Base-by-base conservation (phyloP, 2,888 invertebrate species). In the Ditylenchus weischeri region DNA sequence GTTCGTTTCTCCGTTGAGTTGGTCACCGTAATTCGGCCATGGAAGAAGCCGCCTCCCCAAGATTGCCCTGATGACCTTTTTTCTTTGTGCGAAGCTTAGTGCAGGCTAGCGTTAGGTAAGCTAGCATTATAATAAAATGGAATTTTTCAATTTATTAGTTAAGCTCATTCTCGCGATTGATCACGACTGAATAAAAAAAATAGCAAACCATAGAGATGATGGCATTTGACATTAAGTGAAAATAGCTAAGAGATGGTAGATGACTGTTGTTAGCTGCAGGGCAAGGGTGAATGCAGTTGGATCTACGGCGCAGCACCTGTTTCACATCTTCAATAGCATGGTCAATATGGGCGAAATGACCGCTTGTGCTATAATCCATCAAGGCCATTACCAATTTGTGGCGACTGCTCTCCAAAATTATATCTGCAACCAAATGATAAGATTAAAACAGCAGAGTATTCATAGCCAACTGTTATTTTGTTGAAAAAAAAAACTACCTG, bases 301-400 rank as follows among this genome's bases (percentile, higher is more conserved):
- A 68, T 11, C 68, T 67, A 21, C 61, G 57, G 48, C 57, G 64
- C 8, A 68, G 60, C 35, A 68, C 59, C 66, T 64, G 43, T 43
- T 15, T 57, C 19, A 65, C 64, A 18, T 68, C 68, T 19, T 47
- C 61, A 49, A 68, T 68, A 15, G 68, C 64, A 21, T 68, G 58
- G 48, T 68, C 68, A 57, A 68, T 68, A 23, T 65, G 65, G 5
- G 68, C 68, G 57, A 58, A 68, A 67, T 68, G 68, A 38, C 64
- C 64, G 21, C 58, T 51, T 23, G 57, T 48, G 13, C 59, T 50
- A 54, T 65, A 68, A n/a, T 68, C 64, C n/a, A 68, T 36, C 29
- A 68, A 49, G 0, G 68, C 68, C 48, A 68, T 47, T 29, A 68
- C 58, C 21, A 68, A 43, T 21, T 68, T 64, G 23, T 66, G 68